These are phyloP conservation scores for Drosophila limbata DNA, from an alignment of 2,888 invertebrate genomes.

Conservation along the genomic window DNA sequence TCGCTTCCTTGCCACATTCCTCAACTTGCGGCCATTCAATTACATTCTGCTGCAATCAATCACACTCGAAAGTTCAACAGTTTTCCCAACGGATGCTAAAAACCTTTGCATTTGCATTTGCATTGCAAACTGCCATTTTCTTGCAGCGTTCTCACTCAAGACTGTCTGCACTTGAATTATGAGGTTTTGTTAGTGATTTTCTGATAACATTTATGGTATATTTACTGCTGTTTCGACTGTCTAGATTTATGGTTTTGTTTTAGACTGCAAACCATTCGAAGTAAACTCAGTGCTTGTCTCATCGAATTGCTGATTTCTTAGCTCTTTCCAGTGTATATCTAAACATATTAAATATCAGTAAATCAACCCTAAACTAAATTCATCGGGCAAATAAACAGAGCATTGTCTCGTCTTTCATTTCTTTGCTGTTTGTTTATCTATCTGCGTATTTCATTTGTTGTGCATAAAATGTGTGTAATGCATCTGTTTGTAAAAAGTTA, in stretches of 20 bases:
- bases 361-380: background rate
- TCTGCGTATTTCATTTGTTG: background rate
- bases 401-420: background rate
- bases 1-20: conserved; percentile 49
- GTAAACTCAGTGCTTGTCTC: conserved; percentile 11
- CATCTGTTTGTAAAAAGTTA: too few relatives aligned
- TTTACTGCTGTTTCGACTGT: conserved; percentile 1
- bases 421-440: background rate
- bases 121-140: conserved; percentile 3
- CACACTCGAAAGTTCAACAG: conserved; percentile 68
- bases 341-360: background rate
- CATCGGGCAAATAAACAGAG: background rate
- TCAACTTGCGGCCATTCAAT: conserved; percentile 62
- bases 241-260: conserved; percentile 9
- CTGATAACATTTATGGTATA: conserved; percentile 7
- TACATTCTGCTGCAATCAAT: conserved; percentile 68
- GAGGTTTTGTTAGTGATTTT: conserved; percentile 35
- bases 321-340: background rate
- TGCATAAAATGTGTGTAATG: conserved; percentile 15
- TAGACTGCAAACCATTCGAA: background rate
- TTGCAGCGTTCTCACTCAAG: background rate
- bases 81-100: conserved; percentile 30
- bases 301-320: conserved; percentile 4
- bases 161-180: conserved; percentile 36
- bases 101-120: conserved; percentile 44